Base-by-base conservation (phyloP, 37 sponge, comb jelly and placozoan genomes). In the Ianthella basta region DNA sequence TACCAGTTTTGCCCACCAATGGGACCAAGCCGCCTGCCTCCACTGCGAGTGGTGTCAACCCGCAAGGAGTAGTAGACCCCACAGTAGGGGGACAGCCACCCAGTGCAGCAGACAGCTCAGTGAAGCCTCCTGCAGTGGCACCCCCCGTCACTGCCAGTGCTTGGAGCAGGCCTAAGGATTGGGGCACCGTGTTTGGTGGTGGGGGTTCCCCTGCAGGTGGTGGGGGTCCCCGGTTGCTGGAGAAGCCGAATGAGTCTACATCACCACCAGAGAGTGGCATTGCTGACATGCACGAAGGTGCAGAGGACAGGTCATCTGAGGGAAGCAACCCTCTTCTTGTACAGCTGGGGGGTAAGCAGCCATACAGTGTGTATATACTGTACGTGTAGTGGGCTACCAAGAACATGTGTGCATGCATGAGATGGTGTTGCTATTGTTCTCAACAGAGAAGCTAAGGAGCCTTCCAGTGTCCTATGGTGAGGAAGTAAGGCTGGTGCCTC, bases 361-460 rank as follows among this genome's bases (percentile, higher is more conserved):
- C 30, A 16, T 66, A 34, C 29, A 33, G 21, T 5, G 4, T 61
- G 4, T 61, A 25, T 4, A 61, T 25, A 5, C 4, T 61, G 59
- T 56, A 56, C 59, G 59, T 56, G 18, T 15, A 18, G 16, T 19
- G 59, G 59, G 18, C 15, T 56, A 56, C 15, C 16, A 56, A 56
- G 59, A 18, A 56, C 18, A 18, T 16, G 23, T 64, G 66, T 64
- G 66, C 6, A 30, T 64, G 66, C 27, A 8, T 64, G 66, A 29
- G 66, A 20, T 10, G 23, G 66, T 16, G 66, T 64, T 10, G 23
- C 50, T 44, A 8, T 44, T 8, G 3, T 44, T 44, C 50, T 8
- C 50, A 44, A n/a, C 80, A 92, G 93, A 86, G 30, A 86, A 92
- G 55, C 72, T 93, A 79, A 29, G 39, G 15, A 6, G 68, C 19